Evolutionary conservation across 1,140 invertebrate species (phyloP), one percentile per base, ranked within the genome.

Genomic region (Cyphomyrmex costatus): DNA sequence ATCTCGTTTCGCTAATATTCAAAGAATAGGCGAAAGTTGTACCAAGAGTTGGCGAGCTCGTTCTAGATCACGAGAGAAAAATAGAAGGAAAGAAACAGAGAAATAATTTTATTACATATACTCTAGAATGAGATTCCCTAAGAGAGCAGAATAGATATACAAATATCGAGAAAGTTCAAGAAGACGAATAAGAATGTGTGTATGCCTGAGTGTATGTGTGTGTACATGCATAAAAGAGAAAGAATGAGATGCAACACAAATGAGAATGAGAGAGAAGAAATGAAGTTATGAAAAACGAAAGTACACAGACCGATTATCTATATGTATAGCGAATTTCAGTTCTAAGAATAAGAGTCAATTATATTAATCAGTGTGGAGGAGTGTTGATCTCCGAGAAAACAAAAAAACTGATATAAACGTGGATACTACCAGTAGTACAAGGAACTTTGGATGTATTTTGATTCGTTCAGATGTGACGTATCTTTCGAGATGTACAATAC

Each of bases 401-500:
- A 46, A 79, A 70, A 82, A 42, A 76, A 85, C 84, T 74, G 77
- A 71, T 86, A 78, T 90, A 90, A 80, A 83, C 82, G 79, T 89
- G 89, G 63, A 68, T 61, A 63, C 33, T 86, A 85, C 46, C 24
- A 74, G 46, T 88, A 86, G 86, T 86, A 87, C 53, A 86, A 85
- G 49, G 36, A 71, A 86, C 83, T 90, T 91, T 91, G 86, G 74
- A 91, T 91, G 88, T 90, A 73, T 90, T 90, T 88, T 73, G 77
- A 88, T 90, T 90, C 86, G 86, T 88, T 90, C 89, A 85, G 83
- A 76, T 90, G 86, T 88, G 87, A 88, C 79, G 70, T 91, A 91
- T 91, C 90, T 90, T 91, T 87, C 89, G 65, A 91, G 82, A 56
- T 91, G 90, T 91, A 91, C 90, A 91, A 90, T 91, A 90, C 68